Evolutionary conservation across 2,113 vertebrate genomes (phyloP).

Genomic region (Bambusicola thoracicus): DNA sequence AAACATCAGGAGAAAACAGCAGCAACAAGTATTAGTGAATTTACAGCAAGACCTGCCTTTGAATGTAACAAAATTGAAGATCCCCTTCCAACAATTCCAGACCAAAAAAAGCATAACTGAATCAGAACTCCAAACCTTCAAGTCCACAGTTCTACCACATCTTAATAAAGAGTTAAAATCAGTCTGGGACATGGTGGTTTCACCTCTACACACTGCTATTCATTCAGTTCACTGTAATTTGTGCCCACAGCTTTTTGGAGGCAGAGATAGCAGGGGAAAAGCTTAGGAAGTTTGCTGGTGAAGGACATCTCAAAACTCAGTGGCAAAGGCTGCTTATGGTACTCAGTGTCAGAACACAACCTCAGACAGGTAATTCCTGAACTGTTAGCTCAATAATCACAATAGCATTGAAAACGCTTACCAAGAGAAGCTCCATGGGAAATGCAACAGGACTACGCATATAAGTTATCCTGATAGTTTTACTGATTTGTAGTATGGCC

Average conservation of each 20-base stretch:
- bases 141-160: background rate
- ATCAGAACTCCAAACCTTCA: background rate
- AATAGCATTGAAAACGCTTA: slow-evolving; percentile 32
- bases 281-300: background rate
- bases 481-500: slow-evolving; percentile 50
- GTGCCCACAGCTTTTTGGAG: background rate
- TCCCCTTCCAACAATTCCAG: background rate
- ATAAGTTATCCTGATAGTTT: slow-evolving; percentile 61
- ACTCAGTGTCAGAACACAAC: background rate
- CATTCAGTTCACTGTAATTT: background rate
- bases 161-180: background rate
- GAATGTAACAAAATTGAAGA: background rate
- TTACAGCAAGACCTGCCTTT: background rate
- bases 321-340: background rate
- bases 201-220: background rate
- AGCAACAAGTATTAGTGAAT: background rate
- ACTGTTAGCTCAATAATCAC: background rate
- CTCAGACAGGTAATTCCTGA: background rate
- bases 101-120: too few relatives aligned
- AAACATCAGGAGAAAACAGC: background rate
- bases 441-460: slow-evolving; percentile 60
- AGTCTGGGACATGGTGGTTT: background rate
- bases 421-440: slow-evolving; percentile 77
- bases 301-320: background rate
- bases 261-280: background rate